These are phyloP conservation scores for Drosophila sturtevanti DNA, from an alignment of 1,140 invertebrate genomes.

Conservation along the genomic window DNA sequence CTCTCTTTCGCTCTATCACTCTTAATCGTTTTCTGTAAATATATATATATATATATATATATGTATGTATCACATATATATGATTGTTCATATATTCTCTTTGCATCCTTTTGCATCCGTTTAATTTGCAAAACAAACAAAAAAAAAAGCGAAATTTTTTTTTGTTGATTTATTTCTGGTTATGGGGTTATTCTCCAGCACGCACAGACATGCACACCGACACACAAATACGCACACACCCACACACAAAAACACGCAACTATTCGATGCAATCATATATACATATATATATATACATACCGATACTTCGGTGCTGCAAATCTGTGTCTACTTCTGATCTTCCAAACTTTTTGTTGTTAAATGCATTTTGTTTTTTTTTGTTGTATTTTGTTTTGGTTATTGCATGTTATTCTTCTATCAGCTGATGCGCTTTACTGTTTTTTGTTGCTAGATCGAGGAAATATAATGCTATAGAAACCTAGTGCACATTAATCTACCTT, in stretches of 20 bases:
- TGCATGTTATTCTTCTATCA: slow-evolving; percentile 10
- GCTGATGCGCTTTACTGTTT: slow-evolving; percentile 18
- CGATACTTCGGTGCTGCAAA: neutral
- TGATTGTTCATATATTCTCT: slow-evolving; percentile 33
- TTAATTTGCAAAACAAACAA: slow-evolving; percentile 49
- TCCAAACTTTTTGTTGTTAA: slow-evolving; percentile 17
- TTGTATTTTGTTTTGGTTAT: slow-evolving; percentile 35
- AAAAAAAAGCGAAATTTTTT: neutral
- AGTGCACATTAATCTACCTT: neutral
- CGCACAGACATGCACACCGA: slow-evolving; percentile 1
- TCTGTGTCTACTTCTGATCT: slow-evolving; percentile 2
- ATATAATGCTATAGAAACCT: too few relatives aligned
- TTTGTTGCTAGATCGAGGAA: slow-evolving; percentile 21
- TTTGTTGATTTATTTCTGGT: slow-evolving; percentile 32
- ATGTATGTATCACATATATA: slow-evolving; percentile 28
- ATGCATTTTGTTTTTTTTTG: neutral
- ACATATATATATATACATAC: neutral
- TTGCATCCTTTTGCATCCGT: slow-evolving; percentile 58
- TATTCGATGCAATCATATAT: too few relatives aligned
- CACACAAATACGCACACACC: neutral
- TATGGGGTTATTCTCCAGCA: slow-evolving; percentile 29
- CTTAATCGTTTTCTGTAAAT: slow-evolving; percentile 43
- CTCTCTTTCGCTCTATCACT: slow-evolving; percentile 5
- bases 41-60: slow-evolving; percentile 51
- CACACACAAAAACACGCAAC: neutral